Conservation (phyloP, 23 tunicate genomes). For the Aplidium turbinatum region DNA sequence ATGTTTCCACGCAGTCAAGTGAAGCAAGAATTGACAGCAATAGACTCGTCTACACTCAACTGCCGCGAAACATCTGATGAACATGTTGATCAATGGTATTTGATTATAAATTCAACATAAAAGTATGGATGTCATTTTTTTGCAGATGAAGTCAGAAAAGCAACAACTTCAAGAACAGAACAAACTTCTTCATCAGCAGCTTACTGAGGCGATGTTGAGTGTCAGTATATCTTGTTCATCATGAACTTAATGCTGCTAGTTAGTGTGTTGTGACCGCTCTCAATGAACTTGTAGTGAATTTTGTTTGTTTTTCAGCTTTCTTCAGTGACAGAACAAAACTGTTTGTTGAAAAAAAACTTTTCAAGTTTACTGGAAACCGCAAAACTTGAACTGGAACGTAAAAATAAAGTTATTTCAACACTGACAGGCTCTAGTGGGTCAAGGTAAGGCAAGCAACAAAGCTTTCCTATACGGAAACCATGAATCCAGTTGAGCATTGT, state of each 20-base stretch:
- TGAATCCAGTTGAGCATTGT: too few species aligned
- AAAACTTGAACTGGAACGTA: slow-evolving; percentile 45
- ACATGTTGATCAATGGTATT: too few species aligned
- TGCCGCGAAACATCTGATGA: too few species aligned
- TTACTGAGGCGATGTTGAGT: slow-evolving; percentile 22
- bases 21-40: too few species aligned
- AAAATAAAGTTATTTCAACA: slow-evolving; percentile 41
- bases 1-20: too few species aligned
- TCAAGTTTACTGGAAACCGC: slow-evolving; percentile 47
- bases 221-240: slow-evolving; percentile 3
- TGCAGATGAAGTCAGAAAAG: slow-evolving; percentile 29
- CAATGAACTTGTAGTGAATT: not conserved
- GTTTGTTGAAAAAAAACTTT: slow-evolving; percentile 38
- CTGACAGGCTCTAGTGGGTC: slow-evolving; percentile 4
- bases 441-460: not conserved
- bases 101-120: too few species aligned
- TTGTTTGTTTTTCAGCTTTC: slow-evolving; percentile 23
- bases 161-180: slow-evolving; percentile 45
- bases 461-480: too few species aligned
- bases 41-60: too few species aligned
- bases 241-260: not conserved
- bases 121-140: too few species aligned
- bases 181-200: slow-evolving; percentile 24
- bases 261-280: not conserved
- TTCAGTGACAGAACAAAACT: slow-evolving; percentile 15